Evolutionary conservation across 2,797 vertebrate species (phyloP).

Genomic region (Enteromius paludinosus): DNA sequence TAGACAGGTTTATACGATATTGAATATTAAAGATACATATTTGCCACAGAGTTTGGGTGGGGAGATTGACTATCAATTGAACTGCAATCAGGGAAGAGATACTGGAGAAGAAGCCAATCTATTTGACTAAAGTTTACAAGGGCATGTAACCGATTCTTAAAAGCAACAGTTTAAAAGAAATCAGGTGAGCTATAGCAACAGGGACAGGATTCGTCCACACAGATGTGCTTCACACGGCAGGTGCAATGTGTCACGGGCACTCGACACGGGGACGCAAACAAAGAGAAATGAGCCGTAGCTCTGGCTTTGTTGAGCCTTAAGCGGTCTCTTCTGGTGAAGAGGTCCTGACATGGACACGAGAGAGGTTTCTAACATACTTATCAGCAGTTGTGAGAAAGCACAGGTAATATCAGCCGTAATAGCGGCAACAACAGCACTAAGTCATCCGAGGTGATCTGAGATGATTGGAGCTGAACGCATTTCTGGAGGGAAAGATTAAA

Average conservation of each 20-base stretch:
- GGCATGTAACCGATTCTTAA: background rate
- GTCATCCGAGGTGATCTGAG: constrained; percentile 72
- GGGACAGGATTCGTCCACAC: constrained; percentile 4
- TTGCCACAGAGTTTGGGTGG: background rate
- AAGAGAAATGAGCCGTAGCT: constrained; percentile 39
- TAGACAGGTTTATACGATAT: background rate
- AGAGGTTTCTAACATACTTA: constrained; percentile 51
- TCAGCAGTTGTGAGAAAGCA: constrained; percentile 60
- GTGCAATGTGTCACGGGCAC: background rate
- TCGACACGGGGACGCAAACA: constrained; percentile 12
- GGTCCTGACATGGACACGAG: constrained; percentile 33
- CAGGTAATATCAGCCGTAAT: constrained; percentile 68
- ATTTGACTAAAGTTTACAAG: background rate
- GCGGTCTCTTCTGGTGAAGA: constrained; percentile 24
- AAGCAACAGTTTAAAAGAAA: constrained; percentile 11
- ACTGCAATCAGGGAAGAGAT: background rate
- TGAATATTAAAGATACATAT: background rate
- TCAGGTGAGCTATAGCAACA: background rate
- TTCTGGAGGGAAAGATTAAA: constrained; percentile 84
- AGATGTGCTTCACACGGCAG: background rate
- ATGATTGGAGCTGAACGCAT: constrained; percentile 77
- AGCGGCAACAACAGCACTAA: constrained; percentile 72
- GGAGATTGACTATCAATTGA: background rate
- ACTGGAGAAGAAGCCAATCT: background rate
- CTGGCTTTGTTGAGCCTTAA: constrained; percentile 40